phyloP scores from a whole-genome alignment of 2,113 vertebrate species.

The Siniperca knerii region DNA sequence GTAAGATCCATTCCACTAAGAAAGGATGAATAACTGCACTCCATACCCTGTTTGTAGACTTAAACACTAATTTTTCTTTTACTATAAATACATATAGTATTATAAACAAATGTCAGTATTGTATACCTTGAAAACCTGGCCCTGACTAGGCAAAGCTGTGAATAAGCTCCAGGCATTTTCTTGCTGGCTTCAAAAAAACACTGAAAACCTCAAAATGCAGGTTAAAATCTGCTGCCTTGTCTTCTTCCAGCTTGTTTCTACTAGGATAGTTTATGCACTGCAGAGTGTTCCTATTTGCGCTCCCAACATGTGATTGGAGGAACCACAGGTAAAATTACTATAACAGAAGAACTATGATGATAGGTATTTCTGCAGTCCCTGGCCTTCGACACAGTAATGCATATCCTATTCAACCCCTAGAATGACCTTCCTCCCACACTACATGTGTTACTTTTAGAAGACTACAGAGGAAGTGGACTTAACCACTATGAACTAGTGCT shows the following conservation, averaged over 20 bases:
- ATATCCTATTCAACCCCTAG: not conserved
- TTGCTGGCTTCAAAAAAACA: conserved; percentile 12
- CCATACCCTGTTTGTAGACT: not conserved
- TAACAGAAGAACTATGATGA: conserved; percentile 35
- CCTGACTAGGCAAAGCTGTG: not conserved
- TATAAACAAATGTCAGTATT: conserved; percentile 29
- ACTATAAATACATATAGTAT: not conserved
- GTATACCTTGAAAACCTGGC: conserved; percentile 3
- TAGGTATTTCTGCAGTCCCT: conserved; percentile 35
- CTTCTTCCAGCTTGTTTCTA: not conserved
- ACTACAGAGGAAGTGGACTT: conserved; percentile 10
- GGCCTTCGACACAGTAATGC: not conserved
- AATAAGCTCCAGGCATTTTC: conserved; percentile 18
- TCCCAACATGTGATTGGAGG: not conserved
- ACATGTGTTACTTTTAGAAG: conserved; percentile 40
- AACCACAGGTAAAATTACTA: conserved; percentile 22
- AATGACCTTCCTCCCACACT: conserved; percentile 23
- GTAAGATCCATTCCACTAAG: not conserved
- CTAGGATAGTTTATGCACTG: not conserved
- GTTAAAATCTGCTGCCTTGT: not conserved
- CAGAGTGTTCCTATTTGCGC: conserved; percentile 8
- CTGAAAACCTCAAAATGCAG: conserved; percentile 15
- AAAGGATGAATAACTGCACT: conserved; percentile 1
- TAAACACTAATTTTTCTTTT: not conserved
- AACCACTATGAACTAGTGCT: conserved; percentile 1